Evolutionary conservation across 1,140 invertebrate species (phyloP), one percentile per base, ranked within the genome.

Genomic region (Lucilia cuprina): DNA sequence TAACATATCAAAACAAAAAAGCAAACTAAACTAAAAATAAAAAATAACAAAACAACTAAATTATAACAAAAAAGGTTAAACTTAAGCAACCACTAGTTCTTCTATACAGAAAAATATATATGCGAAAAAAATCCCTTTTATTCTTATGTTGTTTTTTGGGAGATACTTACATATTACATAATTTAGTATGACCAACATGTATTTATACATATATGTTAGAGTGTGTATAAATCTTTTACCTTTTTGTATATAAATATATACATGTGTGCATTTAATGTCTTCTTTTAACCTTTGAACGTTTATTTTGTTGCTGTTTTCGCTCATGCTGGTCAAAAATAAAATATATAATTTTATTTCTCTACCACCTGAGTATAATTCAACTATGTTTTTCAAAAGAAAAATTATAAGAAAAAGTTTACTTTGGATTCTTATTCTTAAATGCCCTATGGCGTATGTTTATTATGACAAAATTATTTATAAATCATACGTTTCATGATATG

Each of bases 1-100:
- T 80, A 80, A 80, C 77, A 80, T 80, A 80, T 80, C 77, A 80
- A 80, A 70, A 70, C 9, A 25, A 70, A 70, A 25, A 60, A 70
- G 65, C 5, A 60, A 60, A 60, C 55, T 7, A 60, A 17, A 60
- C 55, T 60, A 60, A 60, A 60, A 14, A 60, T 17, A 60, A 60
- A 17, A 60, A 60, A 60, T n/a, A 60, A 60, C 25, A 30, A n/a
- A 60, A n/a, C 55, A 60, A 60, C 13, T 14, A 60, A 60, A 60
- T 41, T 41, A 41, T 5, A 70, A 70, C 0, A 70, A 70, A 80
- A 50, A 80, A 80, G 77, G 41, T 80, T 80, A 80, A 70, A 80
- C 41, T 80, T 49, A 80, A 50, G 7, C 77, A 80, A 80, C 41
- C 41, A 49, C 77, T 49, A 80, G 35, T 70, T 60, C 55, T n/a